Percentiles rank a stretch among this genome's conserved stretches.
Conservation (phyloP, 2,113 vertebrate genomes). For the Lathamus discolor region DNA sequence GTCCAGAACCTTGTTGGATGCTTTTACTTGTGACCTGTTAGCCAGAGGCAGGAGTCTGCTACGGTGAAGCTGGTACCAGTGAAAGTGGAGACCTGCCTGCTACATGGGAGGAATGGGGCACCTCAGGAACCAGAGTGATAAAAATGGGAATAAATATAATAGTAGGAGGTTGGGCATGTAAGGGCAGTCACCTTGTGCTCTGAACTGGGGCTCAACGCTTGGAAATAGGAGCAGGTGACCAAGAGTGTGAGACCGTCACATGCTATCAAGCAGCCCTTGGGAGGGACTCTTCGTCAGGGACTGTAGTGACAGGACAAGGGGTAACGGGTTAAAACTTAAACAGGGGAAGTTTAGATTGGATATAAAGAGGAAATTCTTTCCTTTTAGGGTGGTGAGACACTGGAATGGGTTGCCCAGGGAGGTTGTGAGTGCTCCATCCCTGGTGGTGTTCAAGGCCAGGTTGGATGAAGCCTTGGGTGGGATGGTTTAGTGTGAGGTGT, state of each 20-base stretch:
- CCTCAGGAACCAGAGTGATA: background rate
- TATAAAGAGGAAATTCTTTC: too few relatives aligned
- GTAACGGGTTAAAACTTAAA: too few relatives aligned
- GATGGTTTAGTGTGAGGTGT: too few relatives aligned
- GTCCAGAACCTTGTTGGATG: background rate
- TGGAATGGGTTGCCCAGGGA: too few relatives aligned
- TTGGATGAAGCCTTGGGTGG: too few relatives aligned
- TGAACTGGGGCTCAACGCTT: background rate
- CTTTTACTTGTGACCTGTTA: background rate
- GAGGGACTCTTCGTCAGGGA: too few relatives aligned
- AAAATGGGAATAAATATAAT: background rate
- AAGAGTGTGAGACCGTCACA: background rate
- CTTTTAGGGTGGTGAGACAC: too few relatives aligned
- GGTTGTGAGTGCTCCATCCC: too few relatives aligned
- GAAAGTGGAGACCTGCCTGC: background rate
- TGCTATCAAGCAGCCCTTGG: background rate
- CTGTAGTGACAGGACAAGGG: too few relatives aligned
- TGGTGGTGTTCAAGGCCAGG: too few relatives aligned
- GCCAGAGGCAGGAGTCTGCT: background rate
- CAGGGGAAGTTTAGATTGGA: too few relatives aligned
- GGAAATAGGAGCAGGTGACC: background rate
- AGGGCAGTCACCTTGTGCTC: background rate
- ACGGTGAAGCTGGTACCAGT: background rate
- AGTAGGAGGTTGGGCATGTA: background rate
- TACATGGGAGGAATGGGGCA: background rate